phyloP scores from a whole-genome alignment of 1,140 invertebrate species.

The Apis cerana region DNA sequence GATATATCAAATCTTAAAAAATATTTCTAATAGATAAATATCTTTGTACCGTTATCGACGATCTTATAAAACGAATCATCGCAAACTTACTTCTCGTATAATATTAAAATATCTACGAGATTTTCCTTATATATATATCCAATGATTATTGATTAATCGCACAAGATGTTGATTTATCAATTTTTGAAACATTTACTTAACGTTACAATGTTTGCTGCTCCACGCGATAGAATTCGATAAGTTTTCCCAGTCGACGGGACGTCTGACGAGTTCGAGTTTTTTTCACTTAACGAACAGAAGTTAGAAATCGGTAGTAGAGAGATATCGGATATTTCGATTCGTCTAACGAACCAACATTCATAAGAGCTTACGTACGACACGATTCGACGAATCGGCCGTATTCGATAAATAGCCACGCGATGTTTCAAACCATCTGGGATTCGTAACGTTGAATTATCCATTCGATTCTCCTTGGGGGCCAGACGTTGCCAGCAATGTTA shows the following conservation, averaged over 20 bases:
- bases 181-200: background rate
- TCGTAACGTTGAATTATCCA: slow-evolving; percentile 16
- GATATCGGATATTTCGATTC: background rate
- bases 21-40: background rate
- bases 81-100: background rate
- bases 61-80: background rate
- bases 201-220: too few relatives aligned
- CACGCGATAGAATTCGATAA: background rate
- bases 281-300: slow-evolving; percentile 6
- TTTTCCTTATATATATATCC: background rate
- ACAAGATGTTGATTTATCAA: background rate
- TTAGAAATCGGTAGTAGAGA: background rate
- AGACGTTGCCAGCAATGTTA: background rate
- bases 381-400: too few relatives aligned
- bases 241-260: too few relatives aligned
- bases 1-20: background rate
- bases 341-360: slow-evolving; percentile 21
- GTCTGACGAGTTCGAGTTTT: background rate
- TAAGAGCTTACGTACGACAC: background rate
- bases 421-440: slow-evolving; percentile 1
- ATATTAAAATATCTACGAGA: too few relatives aligned
- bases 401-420: background rate
- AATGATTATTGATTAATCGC: background rate
- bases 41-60: background rate
- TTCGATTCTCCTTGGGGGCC: background rate